Base-by-base conservation (phyloP, 2,888 invertebrate genomes). In the Linnaemya vulpina region DNA sequence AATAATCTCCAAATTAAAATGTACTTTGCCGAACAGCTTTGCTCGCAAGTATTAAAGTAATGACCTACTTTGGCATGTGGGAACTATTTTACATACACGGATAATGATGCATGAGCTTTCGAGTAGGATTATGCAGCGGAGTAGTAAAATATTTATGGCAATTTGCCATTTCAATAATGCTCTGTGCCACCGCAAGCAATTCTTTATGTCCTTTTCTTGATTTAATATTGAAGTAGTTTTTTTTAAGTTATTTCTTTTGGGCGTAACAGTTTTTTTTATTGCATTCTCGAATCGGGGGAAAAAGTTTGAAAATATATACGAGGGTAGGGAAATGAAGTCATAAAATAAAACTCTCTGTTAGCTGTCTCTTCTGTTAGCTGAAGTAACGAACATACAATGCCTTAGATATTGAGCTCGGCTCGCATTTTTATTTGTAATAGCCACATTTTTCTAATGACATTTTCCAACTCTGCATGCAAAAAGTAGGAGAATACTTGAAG, bases 121-220 rank as follows among this genome's bases (percentile, higher is more conserved):
- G 20, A 63, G 53, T 78, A 62, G 15, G 62, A 10, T n/a, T 60
- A 51, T 49, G 17, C 15, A 62, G 62, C 63, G 71, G 71, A 51
- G 53, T 43, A 22, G 78, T 71, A 53, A 76, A 78, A 46, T 65
- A 80, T 84, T 71, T 71, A 81, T 84, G 84, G 84, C 84, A 84
- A 81, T 68, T 84, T 84, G 84, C 84, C 84, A 84, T 84, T 84
- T 77, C 62, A 67, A 79, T 83, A 74, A 83, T 79, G 74, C 65
- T 75, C 65, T 71, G 58, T 63, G 40, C 30, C 40, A 55, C 70
- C 78, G 53, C 70, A 78, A 70, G 63, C 67, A 68, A 46, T 74
- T 68, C 74, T 22, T 78, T 67, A 20, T 17, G 25, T n/a, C n/a
- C n/a, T 68, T 62, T 74, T 58, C 73, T 62, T 76, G 46, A 73